Base-by-base conservation (phyloP, 2,888 invertebrate species). In the Drosophila siamana region DNA sequence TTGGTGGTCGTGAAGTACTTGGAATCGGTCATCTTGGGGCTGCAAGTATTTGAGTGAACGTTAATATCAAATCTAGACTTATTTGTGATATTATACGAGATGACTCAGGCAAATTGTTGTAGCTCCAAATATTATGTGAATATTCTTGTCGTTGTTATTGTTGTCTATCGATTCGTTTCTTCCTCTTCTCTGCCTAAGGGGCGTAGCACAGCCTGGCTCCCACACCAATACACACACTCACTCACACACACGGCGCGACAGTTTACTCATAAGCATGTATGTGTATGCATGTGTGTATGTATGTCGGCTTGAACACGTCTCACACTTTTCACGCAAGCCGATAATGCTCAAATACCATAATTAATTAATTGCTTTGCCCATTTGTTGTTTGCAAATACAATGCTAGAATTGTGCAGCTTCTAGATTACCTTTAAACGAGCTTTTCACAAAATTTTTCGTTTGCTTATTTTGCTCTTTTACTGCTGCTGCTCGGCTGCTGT, bases 1-100 rank as follows among this genome's bases (percentile, higher is more conserved):
- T 99, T 99, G 73, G 99, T 99, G 73, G 99, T 99, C 7, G 99
- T 99, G 92, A 99, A 99, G 93, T 99, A 99, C 93, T 99, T 99
- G 54, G 99, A 99, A 93, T 99, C 99, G 46, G 99, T 99, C 99
- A 99, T 99, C 59, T 81, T 91, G 33, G 33, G n/a, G 33, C 33
- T 33, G 62, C 40, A 57, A 47, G 50, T 59, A 48, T 47, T 56
- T 75, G 48, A 70, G 51, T 44, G 61, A 46, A 47, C 70, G 41
- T 47, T 38, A 38, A 30, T 30, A 30, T 2, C 9, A 30, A 30
- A 30, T 30, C 2, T 30, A 11, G n/a, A 24, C 7, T 5, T 9
- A 1, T 1, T 33, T n/a, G n/a, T n/a, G n/a, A 33, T 33, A 11
- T 33, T 38, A 24, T 6, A 4, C 5, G 4, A 33, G 26, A 13